Evolutionary conservation across 2,797 vertebrate species (phyloP).

Genomic region (Brachyrhaphis roseni): DNA sequence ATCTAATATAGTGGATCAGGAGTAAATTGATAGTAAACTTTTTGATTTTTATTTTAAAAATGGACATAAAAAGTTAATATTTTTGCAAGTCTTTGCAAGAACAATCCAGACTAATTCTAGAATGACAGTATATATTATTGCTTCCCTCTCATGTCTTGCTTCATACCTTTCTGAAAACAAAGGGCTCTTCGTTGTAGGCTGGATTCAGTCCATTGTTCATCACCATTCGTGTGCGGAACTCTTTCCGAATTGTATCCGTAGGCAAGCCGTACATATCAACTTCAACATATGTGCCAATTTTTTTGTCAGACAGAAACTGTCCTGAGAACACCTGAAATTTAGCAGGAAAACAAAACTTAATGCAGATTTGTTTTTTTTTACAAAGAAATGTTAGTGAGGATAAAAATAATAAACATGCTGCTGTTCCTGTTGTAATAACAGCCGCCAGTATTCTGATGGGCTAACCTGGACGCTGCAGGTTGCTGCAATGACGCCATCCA

Average conservation of each 20-base stretch:
- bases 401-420: not conserved
- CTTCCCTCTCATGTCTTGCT: not conserved
- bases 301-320: slow-evolving; percentile 98
- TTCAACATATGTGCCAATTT: slow-evolving; percentile 96
- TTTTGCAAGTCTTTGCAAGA: not conserved
- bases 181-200: slow-evolving; percentile 97
- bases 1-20: not conserved
- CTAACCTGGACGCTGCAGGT: slow-evolving; percentile 97
- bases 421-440: not conserved
- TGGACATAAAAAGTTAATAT: not conserved
- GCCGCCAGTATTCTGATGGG: not conserved
- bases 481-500: slow-evolving; percentile 97
- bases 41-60: not conserved
- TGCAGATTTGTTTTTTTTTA: not conserved
- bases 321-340: slow-evolving; percentile 92
- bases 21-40: too few species aligned
- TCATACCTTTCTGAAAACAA: slow-evolving; percentile 96
- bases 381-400: not conserved
- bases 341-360: not conserved
- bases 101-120: not conserved
- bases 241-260: slow-evolving; percentile 97
- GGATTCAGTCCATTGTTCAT: slow-evolving; percentile 99
- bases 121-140: not conserved
- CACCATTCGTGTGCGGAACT: slow-evolving; percentile 98
- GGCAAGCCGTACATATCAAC: slow-evolving; percentile 99